These are phyloP conservation scores for Silurus glanis DNA, from an alignment of 2,113 vertebrate species.

Conservation along the genomic window DNA sequence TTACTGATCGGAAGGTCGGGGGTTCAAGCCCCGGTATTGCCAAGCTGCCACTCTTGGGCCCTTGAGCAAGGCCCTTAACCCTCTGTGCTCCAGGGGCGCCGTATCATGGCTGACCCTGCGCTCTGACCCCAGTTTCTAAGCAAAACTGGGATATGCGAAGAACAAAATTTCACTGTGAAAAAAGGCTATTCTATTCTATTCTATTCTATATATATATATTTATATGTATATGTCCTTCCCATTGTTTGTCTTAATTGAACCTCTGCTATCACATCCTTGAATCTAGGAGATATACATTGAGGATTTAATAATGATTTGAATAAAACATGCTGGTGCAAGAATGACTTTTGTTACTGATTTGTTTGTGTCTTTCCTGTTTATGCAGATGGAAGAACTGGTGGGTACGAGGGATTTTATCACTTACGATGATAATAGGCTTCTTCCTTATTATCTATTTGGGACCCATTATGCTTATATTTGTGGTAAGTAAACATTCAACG, in stretches of 20 bases:
- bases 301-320: neutral
- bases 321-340: neutral
- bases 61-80: too few relatives aligned
- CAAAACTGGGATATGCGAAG: too few relatives aligned
- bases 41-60: too few relatives aligned
- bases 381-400: slow-evolving; percentile 98
- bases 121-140: too few relatives aligned
- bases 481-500: slow-evolving; percentile 71
- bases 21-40: too few relatives aligned
- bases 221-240: neutral
- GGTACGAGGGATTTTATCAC: slow-evolving; percentile 92
- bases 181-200: too few relatives aligned
- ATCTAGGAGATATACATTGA: neutral
- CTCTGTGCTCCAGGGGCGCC: too few relatives aligned
- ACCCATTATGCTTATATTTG: slow-evolving; percentile 87
- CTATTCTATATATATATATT: too few relatives aligned
- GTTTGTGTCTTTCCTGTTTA: slow-evolving; percentile 27
- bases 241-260: neutral
- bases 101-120: too few relatives aligned
- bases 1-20: too few relatives aligned
- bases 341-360: neutral
- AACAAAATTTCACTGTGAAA: too few relatives aligned
- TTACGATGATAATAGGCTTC: slow-evolving; percentile 91
- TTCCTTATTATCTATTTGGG: slow-evolving; percentile 93
- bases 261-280: neutral